These are phyloP conservation scores for Equus przewalskii DNA, from an alignment of 2,113 vertebrate species.

Conservation along the genomic window DNA sequence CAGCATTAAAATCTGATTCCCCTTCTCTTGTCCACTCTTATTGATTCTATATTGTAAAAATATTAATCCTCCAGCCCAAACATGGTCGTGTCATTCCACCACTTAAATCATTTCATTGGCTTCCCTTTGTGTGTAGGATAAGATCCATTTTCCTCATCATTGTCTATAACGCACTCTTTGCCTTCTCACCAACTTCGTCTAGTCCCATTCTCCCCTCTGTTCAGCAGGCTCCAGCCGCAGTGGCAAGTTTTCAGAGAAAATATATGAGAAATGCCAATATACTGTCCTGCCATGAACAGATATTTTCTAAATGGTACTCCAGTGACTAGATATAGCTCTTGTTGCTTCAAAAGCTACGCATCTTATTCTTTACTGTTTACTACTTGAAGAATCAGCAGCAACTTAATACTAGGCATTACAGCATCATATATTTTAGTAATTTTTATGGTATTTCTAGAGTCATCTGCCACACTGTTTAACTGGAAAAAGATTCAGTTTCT, in stretches of 20 bases:
- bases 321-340: slow-evolving; percentile 45
- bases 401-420: slow-evolving; percentile 52
- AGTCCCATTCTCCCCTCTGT: background rate
- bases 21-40: background rate
- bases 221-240: background rate
- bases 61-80: background rate
- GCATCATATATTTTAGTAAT: slow-evolving; percentile 61
- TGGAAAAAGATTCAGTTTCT: slow-evolving; percentile 56
- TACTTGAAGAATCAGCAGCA: slow-evolving; percentile 47
- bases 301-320: slow-evolving; percentile 65
- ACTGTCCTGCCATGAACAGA: background rate
- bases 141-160: background rate
- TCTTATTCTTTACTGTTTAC: slow-evolving; percentile 64
- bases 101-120: background rate
- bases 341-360: slow-evolving; percentile 39
- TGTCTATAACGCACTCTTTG: background rate
- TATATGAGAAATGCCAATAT: slow-evolving; percentile 34
- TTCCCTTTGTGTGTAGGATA: background rate
- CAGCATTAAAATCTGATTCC: background rate
- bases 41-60: background rate
- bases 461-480: slow-evolving; percentile 48
- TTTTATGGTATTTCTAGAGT: slow-evolving; percentile 57
- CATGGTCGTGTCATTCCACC: background rate
- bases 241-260: slow-evolving; percentile 46
- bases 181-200: background rate